These are phyloP conservation scores for Poeciliopsis retropinna DNA, from an alignment of 2,113 vertebrate genomes.

Conservation along the genomic window DNA sequence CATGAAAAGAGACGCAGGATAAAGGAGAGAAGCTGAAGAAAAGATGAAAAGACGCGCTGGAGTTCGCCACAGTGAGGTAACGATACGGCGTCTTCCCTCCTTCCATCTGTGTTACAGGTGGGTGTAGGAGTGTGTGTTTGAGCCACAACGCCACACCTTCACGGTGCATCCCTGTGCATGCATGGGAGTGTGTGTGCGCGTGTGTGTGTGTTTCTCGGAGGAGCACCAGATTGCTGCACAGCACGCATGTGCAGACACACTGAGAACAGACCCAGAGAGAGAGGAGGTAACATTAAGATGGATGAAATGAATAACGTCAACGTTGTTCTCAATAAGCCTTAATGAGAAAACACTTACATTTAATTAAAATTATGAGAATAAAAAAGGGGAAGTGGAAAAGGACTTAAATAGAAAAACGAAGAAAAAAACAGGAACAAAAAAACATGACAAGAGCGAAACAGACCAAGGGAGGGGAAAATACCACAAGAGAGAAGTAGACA, in stretches of 20 bases:
- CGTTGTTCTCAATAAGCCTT: not conserved
- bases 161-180: not conserved
- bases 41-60: slow-evolving; percentile 12
- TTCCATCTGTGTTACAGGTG: slow-evolving; percentile 32
- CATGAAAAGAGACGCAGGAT: not conserved
- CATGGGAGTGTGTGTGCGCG: not conserved
- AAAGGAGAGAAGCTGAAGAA: not conserved
- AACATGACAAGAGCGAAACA: not conserved
- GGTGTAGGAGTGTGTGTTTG: not conserved
- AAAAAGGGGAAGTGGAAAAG: not conserved
- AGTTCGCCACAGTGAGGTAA: slow-evolving; percentile 16
- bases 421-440: not conserved
- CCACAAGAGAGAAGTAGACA: slow-evolving; percentile 19
- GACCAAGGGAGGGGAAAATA: not conserved
- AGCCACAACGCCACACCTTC: not conserved
- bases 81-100: slow-evolving; percentile 21
- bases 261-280: not conserved
- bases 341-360: not conserved
- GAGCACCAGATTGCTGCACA: slow-evolving; percentile 52
- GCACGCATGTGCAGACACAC: slow-evolving; percentile 30
- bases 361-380: not conserved
- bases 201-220: slow-evolving; percentile 15
- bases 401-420: not conserved
- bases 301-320: not conserved
- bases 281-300: not conserved